Percentiles rank a stretch among this genome's conserved stretches.
Evolutionary conservation across 2,113 vertebrate species (phyloP).

Genomic region (Laticauda laticaudata): DNA sequence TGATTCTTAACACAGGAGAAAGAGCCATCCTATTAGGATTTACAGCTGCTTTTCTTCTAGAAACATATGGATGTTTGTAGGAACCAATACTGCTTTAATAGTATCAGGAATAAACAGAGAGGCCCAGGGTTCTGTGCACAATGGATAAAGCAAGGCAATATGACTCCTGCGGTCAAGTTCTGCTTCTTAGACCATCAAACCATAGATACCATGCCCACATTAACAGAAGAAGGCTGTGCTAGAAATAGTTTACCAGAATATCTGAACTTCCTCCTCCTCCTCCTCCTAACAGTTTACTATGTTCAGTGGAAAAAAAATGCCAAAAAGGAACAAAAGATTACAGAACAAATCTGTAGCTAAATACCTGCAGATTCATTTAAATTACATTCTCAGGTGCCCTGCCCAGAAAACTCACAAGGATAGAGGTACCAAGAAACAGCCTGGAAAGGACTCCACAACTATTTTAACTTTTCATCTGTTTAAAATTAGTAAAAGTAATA

Average conservation of each 20-base stretch:
- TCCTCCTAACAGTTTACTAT: background rate
- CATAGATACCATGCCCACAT: background rate
- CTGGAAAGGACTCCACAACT: background rate
- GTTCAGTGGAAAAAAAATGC: background rate
- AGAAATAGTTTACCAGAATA: background rate
- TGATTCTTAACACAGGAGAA: background rate
- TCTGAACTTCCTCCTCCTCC: background rate
- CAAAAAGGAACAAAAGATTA: constrained; percentile 2
- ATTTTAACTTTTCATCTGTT: background rate
- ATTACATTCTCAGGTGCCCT: background rate
- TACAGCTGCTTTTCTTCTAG: background rate
- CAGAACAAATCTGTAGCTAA: constrained; percentile 4
- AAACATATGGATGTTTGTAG: background rate
- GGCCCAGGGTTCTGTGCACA: background rate
- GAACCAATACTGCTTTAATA: background rate
- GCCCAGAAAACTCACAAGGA: accelerated
- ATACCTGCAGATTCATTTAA: background rate
- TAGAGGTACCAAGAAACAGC: accelerated
- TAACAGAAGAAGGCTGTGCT: background rate
- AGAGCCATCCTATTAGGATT: background rate
- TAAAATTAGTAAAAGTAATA: background rate
- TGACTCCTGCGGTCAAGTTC: background rate
- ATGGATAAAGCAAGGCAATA: background rate
- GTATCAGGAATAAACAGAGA: background rate
- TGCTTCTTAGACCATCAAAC: background rate